A percentile compares a stretch with the other conserved stretches of the same genome.
These are phyloP conservation scores for Notoglanidium macrostoma DNA, from an alignment of 2,797 vertebrate genomes.

Conservation along the genomic window DNA sequence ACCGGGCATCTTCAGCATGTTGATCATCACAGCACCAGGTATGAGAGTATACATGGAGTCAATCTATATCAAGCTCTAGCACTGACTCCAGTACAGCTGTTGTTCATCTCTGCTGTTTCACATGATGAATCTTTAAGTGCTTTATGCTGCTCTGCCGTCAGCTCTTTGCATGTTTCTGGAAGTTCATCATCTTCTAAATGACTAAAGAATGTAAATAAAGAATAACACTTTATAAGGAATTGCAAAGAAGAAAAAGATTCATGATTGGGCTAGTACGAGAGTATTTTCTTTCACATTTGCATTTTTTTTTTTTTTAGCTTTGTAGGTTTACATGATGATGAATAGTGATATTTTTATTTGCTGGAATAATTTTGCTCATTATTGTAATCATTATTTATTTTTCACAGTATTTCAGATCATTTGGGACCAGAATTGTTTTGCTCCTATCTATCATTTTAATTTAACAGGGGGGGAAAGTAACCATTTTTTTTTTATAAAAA, in stretches of 20 bases:
- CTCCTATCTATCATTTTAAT: neutral
- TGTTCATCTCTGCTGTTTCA: neutral
- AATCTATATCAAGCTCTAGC: too few relatives aligned
- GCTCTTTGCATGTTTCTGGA: neutral
- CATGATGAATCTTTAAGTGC: neutral
- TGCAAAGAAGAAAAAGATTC: neutral
- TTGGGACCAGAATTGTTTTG: neutral
- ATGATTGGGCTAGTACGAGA: neutral
- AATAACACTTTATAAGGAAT: neutral
- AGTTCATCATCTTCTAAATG: neutral
- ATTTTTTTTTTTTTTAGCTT: too few relatives aligned
- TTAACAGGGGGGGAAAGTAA: neutral
- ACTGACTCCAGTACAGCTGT: too few relatives aligned
- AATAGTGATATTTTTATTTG: neutral
- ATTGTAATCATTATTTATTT: neutral
- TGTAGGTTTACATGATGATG: neutral
- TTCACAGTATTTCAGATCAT: neutral
- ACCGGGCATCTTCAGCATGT: neutral
- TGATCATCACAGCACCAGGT: slow-evolving; percentile 1
- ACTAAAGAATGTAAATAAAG: neutral
- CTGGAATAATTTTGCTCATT: neutral
- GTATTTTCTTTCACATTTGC: neutral
- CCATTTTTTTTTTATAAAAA: too few relatives aligned
- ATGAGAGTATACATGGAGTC: neutral
- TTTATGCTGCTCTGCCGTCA: neutral